phyloP scores from a whole-genome alignment of 2,113 vertebrate species.

The Callipepla squamata region DNA sequence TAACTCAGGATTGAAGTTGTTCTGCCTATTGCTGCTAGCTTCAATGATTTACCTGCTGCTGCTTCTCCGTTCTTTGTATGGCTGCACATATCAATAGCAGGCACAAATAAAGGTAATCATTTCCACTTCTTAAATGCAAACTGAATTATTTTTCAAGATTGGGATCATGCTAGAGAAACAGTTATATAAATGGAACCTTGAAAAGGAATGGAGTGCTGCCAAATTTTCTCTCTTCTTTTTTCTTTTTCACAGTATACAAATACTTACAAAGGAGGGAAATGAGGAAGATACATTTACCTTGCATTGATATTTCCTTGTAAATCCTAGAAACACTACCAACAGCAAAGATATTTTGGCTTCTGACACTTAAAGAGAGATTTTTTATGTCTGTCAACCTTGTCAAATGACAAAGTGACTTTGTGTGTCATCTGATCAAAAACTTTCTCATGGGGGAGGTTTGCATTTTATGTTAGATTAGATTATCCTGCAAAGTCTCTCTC shows the following conservation, averaged over 20 bases:
- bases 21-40: not conserved
- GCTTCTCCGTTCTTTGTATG: not conserved
- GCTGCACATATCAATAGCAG: not conserved
- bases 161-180: not conserved
- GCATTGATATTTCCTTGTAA: not conserved
- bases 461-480: conserved; percentile 41
- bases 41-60: not conserved
- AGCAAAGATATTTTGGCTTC: not conserved
- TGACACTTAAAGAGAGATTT: not conserved
- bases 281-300: conserved; percentile 27
- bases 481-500: not conserved
- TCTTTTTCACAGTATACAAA: not conserved
- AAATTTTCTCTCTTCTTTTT: not conserved
- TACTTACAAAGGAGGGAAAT: not conserved
- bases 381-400: not conserved
- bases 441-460: not conserved
- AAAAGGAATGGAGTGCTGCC: not conserved
- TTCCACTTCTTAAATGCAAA: not conserved
- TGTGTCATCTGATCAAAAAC: not conserved
- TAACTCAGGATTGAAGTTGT: not conserved
- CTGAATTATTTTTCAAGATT: not conserved
- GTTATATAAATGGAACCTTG: not conserved
- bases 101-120: not conserved
- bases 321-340: not conserved
- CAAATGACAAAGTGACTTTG: conserved; percentile 6